Base-by-base conservation (phyloP, 2,888 invertebrate genomes). In the Meiosimyza decipiens region DNA sequence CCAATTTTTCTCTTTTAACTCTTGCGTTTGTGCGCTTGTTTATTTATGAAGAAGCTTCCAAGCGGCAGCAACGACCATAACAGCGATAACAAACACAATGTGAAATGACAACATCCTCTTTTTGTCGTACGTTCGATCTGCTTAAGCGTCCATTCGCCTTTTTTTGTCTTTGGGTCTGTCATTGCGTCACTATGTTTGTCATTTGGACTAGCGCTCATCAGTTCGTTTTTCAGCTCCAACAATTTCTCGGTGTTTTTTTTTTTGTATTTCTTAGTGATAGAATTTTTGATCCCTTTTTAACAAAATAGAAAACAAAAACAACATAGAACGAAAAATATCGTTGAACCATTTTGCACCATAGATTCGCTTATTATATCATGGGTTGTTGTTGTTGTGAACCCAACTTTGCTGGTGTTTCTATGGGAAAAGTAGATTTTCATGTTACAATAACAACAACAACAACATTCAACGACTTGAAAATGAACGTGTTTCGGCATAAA, bases 401-500 rank as follows among this genome's bases (percentile, higher is more conserved):
- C 40, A 40, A 40, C 40, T 40, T 9, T 9, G 40, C 40, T 40
- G 40, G n/a, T 18, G 55, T 55, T 18, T 16, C 55, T 18, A 55
- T 18, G 6, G 7, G n/a, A n/a, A 55, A 16, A 22, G 55, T 18
- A 11, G 55, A 55, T 22, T 18, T 55, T 55, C 18, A 18, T 22
- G 22, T 55, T 55, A 22, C 55, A 22, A 55, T 11, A 11, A n/a
- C 16, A 22, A 55, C n/a, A 55, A 18, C 49, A 28, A 50, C 64
- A 64, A 50, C 51, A 64, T 11, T 50, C 64, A 18, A 22, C 59
- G 22, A 49, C 50, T 40, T 40, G 40, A 40, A 7, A 40, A 40
- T 40, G 75, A 78, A 79, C 81, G 81, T 81, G 81, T 81, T 82
- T 72, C 76, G 74, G 79, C 82, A 81, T 81, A 82, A 81, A 80